Conservation (phyloP, 2,888 invertebrate species). For the Julus scandinavius region DNA sequence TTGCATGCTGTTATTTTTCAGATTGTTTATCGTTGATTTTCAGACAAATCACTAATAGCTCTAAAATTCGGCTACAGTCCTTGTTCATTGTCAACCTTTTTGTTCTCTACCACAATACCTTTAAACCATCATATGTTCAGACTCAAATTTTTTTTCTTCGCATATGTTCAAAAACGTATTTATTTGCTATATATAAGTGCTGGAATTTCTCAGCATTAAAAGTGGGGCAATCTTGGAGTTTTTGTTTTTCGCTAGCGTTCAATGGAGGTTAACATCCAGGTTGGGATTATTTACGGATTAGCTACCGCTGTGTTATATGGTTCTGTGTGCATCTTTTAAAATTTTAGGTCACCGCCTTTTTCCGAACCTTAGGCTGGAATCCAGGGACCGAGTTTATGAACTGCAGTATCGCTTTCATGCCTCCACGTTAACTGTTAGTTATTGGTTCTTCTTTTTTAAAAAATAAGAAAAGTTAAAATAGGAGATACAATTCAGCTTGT, state of each 20-base stretch:
- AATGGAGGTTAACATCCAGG: background rate
- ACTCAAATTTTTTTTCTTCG: no score
- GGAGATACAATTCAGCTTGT: background rate
- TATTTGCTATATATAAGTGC: no score
- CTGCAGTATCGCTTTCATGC: background rate
- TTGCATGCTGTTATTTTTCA: background rate
- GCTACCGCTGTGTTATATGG: background rate
- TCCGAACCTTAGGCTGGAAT: background rate
- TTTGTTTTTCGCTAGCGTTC: background rate
- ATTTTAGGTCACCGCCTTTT: background rate
- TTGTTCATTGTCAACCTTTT: no score
- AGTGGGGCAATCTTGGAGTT: background rate
- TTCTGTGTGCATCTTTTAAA: background rate
- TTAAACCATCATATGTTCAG: no score
- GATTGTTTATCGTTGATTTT: no score
- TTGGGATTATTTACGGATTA: background rate
- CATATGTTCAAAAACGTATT: no score
- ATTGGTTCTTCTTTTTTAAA: background rate
- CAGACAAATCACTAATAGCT: no score
- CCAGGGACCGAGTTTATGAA: background rate
- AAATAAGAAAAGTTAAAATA: constrained; percentile 4
- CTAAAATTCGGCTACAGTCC: no score
- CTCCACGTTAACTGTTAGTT: background rate
- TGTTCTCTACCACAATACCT: no score
- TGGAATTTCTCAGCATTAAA: no score